Conservation (phyloP, 2,113 vertebrate species). For the Pholis gunnellus region DNA sequence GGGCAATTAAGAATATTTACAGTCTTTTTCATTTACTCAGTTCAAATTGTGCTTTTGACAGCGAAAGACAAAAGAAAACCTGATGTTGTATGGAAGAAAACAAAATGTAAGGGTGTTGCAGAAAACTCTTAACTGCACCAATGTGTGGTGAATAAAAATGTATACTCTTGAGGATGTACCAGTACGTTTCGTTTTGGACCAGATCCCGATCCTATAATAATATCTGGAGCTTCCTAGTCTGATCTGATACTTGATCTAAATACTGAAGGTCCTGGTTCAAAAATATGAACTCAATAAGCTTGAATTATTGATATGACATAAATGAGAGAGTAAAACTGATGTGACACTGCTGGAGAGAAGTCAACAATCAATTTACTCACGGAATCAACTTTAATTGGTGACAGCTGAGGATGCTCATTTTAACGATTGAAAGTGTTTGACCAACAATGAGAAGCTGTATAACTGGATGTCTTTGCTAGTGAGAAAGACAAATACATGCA, state of each 20-base stretch:
- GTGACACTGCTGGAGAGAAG: background rate
- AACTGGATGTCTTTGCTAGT: background rate
- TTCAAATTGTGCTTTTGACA: slow-evolving; percentile 33
- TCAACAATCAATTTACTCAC: background rate
- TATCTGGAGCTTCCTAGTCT: background rate
- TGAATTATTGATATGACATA: background rate
- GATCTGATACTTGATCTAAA: background rate
- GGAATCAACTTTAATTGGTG: background rate
- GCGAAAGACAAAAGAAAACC: slow-evolving; percentile 19
- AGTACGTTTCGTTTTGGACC: too few relatives aligned
- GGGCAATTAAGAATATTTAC: slow-evolving; percentile 62
- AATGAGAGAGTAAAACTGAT: background rate
- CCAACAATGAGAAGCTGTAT: background rate
- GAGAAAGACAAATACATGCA: background rate
- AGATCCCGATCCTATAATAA: background rate
- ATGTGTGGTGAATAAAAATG: background rate
- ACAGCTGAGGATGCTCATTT: background rate
- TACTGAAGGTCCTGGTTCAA: background rate
- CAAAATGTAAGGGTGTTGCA: background rate
- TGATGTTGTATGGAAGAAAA: slow-evolving; percentile 22
- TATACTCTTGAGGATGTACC: too few relatives aligned
- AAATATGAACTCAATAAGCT: background rate
- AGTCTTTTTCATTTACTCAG: slow-evolving; percentile 50
- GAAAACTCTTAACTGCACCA: background rate
- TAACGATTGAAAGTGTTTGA: background rate